Evolutionary conservation across 2,888 invertebrate species (phyloP), one percentile per base, ranked within the genome.

Genomic region (Agonopterix alstromeriana): DNA sequence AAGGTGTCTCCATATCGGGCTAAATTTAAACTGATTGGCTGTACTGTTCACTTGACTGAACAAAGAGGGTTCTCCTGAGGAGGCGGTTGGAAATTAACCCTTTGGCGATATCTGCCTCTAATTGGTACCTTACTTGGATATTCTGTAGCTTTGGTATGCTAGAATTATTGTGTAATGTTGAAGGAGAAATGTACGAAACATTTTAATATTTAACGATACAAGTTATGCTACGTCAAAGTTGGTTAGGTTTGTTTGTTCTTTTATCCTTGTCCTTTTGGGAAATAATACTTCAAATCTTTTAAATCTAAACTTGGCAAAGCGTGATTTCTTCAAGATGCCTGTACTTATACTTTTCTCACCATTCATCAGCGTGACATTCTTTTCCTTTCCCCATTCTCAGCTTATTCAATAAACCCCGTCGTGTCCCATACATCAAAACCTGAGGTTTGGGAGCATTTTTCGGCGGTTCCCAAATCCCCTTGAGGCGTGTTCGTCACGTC

Each of bases 11-110:
- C 82, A 68, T 84, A 80, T 72, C 69, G 70, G 75, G 81, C 56
- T 68, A 76, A 82, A 81, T 82, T 81, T 81, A 83, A 83, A 77
- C 82, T 82, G 82, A 86, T 85, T 82, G 82, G 82, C 62, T 55
- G 60, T 61, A 56, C 11, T 8, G 8, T 10, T 10, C 42, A 27
- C 12, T 12, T 11, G 42, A 11, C 73, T 73, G 75, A 76, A 86
- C 86, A 87, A 88, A 86, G 70, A 74, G 59, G 63, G 53, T 65
- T 65, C 64, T 67, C 61, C 55, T 55, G 59, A 57, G 61, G 61
- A 67, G 65, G 60, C 64, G 56, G 67, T 69, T 60, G 55, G 61
- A 62, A 77, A 77, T 77, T 75, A 77, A 72, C 72, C 66, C 60
- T 67, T 52, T 55, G 56, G 59, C 59, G 62, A 60, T 73, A 69